A percentile compares a stretch with the other conserved stretches of the same genome.
Evolutionary conservation across 2,113 vertebrate genomes (phyloP).

Genomic region (pig (Sus scrofa)): T2T-Sscrofa CM000830.6:13924501-13925000

Average conservation of each 20-base stretch:
- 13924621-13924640: not conserved
- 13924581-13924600: constrained; percentile 21
- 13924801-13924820: not conserved
- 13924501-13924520: not conserved
- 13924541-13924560: not conserved
- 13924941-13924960: too few species aligned
- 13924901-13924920: too few species aligned
- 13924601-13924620: not conserved
- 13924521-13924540: constrained; percentile 47
- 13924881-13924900: too few species aligned
- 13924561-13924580: not conserved
- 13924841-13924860: constrained; percentile 4
- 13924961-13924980: not conserved
- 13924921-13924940: too few species aligned
- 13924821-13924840: constrained; percentile 14
- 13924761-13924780: not conserved
- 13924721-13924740: not conserved
- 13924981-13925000: constrained; percentile 46
- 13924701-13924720: not conserved
- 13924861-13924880: too few species aligned
- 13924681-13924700: not conserved
- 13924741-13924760: not conserved
- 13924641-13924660: not conserved
- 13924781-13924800: not conserved
- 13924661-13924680: constrained; percentile 1